Percentiles rank a stretch among this genome's conserved stretches.
These are phyloP conservation scores for Microtus pennsylvanicus DNA, from an alignment of 2,113 vertebrate species.

Conservation along the genomic window DNA sequence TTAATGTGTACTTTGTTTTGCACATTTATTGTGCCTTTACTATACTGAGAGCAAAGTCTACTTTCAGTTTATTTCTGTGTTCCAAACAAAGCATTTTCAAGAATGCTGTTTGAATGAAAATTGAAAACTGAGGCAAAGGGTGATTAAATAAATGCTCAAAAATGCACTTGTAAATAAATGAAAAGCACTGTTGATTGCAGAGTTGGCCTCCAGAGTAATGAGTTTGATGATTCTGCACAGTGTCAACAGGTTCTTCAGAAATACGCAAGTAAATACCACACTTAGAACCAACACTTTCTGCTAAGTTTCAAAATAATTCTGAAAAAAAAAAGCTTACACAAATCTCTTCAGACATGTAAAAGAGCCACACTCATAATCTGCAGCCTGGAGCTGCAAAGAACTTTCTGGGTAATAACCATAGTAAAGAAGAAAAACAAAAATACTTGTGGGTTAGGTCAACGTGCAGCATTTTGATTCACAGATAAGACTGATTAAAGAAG, in stretches of 20 bases:
- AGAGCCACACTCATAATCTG: constrained; percentile 8
- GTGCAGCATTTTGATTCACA: constrained; percentile 17
- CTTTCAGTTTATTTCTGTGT: constrained; percentile 13
- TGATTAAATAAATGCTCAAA: constrained; percentile 30
- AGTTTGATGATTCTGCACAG: constrained; percentile 13
- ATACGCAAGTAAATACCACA: not conserved
- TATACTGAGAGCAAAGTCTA: constrained; percentile 25
- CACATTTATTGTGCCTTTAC: not conserved
- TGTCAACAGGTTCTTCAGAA: not conserved
- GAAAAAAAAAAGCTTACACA: constrained; percentile 47
- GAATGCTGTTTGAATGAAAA: constrained; percentile 35
- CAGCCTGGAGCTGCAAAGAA: not conserved
- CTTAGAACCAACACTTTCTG: not conserved
- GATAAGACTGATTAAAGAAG: constrained; percentile 20
- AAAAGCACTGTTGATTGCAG: not conserved
- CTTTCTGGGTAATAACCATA: constrained; percentile 32
- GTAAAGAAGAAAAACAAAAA: constrained; percentile 32
- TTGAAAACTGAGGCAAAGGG: not conserved
- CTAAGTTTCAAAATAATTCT: constrained; percentile 27
- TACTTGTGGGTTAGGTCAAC: not conserved
- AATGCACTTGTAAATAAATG: constrained; percentile 29
- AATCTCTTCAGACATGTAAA: constrained; percentile 8
- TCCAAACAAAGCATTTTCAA: constrained; percentile 38
- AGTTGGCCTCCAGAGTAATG: not conserved
- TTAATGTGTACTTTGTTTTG: constrained; percentile 26